Evolutionary conservation across 2,797 vertebrate species (phyloP), one percentile per base, ranked within the genome.

Genomic region (Microcaecilia unicolor): DNA sequence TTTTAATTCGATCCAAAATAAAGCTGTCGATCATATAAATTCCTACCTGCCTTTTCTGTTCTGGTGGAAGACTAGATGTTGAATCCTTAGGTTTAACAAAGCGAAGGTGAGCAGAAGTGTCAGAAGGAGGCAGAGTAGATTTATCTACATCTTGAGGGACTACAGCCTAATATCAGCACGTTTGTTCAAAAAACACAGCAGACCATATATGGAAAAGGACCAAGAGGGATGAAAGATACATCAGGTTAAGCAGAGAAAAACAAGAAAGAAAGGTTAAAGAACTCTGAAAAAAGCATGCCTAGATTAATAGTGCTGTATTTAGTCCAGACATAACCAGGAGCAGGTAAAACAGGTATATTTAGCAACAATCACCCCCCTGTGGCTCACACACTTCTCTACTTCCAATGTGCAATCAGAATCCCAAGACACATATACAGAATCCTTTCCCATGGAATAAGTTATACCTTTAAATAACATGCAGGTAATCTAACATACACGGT

Each of bases 11-110:
- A n/a, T n/a, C n/a, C n/a, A n/a, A n/a, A n/a, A n/a, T n/a, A n/a
- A n/a, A n/a, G n/a, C n/a, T n/a, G n/a, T n/a, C n/a, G n/a, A n/a
- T n/a, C n/a, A 28, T 6, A 39, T 5, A 21, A 55, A 61, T 51
- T 54, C 83, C 59, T 96, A 98, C 92, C 93, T 97, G 89, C 58
- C 61, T 79, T 76, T 84, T 82, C 39, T 77, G 73, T 46, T 82
- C 67, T 66, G 81, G 71, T 58, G 78, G 74, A 9, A 71, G 80
- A 46, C 44, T 44, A 70, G 74, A 28, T 44, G 44, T 18, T 49
- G 73, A 51, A 43, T 86, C 85, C 69, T 74, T 54, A 41, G 59
- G 55, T 48, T 81, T 85, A 75, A 75, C 48, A 48, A 76, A 83
- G 59, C 72, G 80, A 63, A 63, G 70, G 67, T 69, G 64, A 57